Percentiles rank a stretch among this genome's conserved stretches.
Conservation (phyloP, 2,888 invertebrate genomes). For the Herminia tarsipennalis region DNA sequence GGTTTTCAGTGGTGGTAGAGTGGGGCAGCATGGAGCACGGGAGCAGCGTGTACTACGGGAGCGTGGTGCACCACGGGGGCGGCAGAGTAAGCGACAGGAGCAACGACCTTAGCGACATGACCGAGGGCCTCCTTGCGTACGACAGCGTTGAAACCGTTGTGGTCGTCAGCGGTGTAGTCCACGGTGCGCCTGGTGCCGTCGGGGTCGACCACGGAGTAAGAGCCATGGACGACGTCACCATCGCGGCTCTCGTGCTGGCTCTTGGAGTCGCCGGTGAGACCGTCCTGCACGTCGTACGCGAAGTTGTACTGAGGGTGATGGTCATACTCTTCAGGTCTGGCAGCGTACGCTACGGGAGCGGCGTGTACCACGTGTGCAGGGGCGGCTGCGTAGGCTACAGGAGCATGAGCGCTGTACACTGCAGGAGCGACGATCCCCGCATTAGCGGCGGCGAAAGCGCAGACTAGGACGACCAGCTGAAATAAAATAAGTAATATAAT, state of each 20-base stretch:
- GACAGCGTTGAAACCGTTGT: constrained; percentile 82
- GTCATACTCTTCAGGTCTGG: constrained; percentile 59
- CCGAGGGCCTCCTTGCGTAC: constrained; percentile 72
- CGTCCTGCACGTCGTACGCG: constrained; percentile 75
- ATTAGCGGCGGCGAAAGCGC: constrained; percentile 66
- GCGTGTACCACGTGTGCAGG: constrained; percentile 26
- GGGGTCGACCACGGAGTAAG: constrained; percentile 78
- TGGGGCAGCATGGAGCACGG: constrained; percentile 84
- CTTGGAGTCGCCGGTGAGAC: constrained; percentile 75
- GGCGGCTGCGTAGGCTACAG: constrained; percentile 50
- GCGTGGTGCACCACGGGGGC: too few relatives aligned
- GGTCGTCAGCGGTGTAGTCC: constrained; percentile 78
- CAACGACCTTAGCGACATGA: constrained; percentile 58
- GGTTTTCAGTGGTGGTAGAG: constrained; percentile 76
- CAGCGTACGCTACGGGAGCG: constrained; percentile 52
- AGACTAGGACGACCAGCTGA: constrained; percentile 69
- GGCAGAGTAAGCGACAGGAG: constrained; percentile 43
- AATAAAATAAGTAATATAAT: background rate
- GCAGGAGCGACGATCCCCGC: constrained; percentile 65
- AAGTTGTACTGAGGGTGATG: constrained; percentile 68
- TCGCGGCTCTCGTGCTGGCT: constrained; percentile 76
- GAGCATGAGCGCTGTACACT: constrained; percentile 60
- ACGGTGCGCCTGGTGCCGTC: constrained; percentile 80
- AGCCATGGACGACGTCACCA: constrained; percentile 79
- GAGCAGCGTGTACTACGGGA: constrained; percentile 35